A percentile compares a stretch with the other conserved stretches of the same genome.
phyloP scores from a whole-genome alignment of 2,113 vertebrate species.

The Chaetodon auriga region DNA sequence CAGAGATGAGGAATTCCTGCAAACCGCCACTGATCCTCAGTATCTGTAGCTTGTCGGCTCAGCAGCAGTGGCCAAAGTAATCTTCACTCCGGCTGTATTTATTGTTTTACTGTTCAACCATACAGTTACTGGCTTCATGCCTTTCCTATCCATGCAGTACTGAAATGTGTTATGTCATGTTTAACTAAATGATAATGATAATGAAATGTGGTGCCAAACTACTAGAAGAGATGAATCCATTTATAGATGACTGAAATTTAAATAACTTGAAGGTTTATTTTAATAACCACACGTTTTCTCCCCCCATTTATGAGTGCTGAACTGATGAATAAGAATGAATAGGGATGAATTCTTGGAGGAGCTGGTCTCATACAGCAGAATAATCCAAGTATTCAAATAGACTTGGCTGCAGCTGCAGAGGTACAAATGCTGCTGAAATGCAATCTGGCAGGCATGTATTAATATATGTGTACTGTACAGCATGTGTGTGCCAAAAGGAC shows the following conservation, averaged over 20 bases:
- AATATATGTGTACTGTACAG: constrained; percentile 29
- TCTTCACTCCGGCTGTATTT: constrained; percentile 53
- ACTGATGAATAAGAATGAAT: constrained; percentile 19
- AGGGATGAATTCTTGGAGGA: constrained; percentile 15
- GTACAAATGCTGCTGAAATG: constrained; percentile 18
- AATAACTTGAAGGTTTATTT: constrained; percentile 24
- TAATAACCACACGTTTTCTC: neutral
- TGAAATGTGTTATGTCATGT: constrained; percentile 18
- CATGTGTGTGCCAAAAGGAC: constrained; percentile 14
- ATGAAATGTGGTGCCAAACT: neutral
- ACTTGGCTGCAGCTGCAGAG: constrained; percentile 3
- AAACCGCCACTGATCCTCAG: constrained; percentile 27
- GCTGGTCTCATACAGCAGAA: neutral
- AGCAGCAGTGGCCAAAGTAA: constrained; percentile 55
- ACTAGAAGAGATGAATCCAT: neutral
- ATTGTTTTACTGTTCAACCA: constrained; percentile 51
- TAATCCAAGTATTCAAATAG: constrained; percentile 33
- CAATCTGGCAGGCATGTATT: constrained; percentile 35
- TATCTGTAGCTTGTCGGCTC: constrained; percentile 48
- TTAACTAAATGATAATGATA: constrained; percentile 22
- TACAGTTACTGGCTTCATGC: constrained; percentile 32
- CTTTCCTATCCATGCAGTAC: constrained; percentile 19
- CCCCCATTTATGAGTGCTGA: neutral
- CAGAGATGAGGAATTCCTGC: constrained; percentile 41
- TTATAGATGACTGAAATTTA: constrained; percentile 8